phyloP scores from a whole-genome alignment of 2,888 invertebrate genomes.

The Acronicta psi region DNA sequence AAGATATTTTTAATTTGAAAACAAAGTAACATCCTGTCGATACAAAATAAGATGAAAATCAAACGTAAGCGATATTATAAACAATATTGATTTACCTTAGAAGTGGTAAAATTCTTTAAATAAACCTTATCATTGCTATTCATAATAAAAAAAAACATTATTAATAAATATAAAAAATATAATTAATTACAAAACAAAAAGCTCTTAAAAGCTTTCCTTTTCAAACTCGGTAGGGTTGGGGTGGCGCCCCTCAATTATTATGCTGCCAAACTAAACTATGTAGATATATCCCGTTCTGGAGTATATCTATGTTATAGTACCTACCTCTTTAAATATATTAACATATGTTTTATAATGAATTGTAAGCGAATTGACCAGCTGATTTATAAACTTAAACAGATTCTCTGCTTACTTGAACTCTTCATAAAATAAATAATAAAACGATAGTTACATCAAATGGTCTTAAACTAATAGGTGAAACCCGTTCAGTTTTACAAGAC shows the following conservation, averaged over 20 bases:
- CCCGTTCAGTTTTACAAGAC: constrained; percentile 53
- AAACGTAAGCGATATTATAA: too few species aligned
- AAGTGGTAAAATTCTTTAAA: not conserved
- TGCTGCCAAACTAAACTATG: constrained; percentile 78
- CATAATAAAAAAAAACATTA: constrained; percentile 59
- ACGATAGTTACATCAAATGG: constrained; percentile 40
- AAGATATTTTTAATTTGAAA: too few species aligned
- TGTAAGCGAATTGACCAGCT: constrained; percentile 7
- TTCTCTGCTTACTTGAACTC: constrained; percentile 20
- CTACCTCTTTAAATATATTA: constrained; percentile 1
- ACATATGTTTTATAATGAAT: constrained; percentile 17
- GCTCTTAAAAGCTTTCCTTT: constrained; percentile 88
- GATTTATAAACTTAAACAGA: constrained; percentile 26
- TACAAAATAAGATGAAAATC: too few species aligned
- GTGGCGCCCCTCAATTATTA: constrained; percentile 84
- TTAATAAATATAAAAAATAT: constrained; percentile 77
- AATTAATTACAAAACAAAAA: constrained; percentile 88
- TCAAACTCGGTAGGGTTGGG: constrained; percentile 82
- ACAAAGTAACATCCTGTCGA: too few species aligned
- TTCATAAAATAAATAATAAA: constrained; percentile 46
- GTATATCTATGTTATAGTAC: constrained; percentile 64
- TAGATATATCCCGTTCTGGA: constrained; percentile 71
- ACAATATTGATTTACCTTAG: too few species aligned
- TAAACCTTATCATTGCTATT: constrained; percentile 24
- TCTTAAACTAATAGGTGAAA: constrained; percentile 51